Conservation (phyloP, 2,797 vertebrate species). For the Pseudomugil tenellus region DNA sequence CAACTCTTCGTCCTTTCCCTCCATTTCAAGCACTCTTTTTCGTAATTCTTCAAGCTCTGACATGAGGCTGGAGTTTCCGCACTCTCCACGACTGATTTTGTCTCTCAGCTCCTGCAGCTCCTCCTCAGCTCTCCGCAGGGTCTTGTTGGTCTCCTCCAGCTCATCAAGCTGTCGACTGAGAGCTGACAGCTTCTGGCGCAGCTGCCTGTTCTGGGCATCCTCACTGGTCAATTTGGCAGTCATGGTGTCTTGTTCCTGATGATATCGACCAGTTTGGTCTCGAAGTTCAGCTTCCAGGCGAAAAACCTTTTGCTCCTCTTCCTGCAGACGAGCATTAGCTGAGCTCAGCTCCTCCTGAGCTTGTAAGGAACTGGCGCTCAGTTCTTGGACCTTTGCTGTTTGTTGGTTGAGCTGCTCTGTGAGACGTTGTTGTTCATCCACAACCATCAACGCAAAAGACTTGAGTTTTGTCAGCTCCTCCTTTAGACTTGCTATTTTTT, state of each 20-base stretch:
- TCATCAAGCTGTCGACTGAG: conserved; percentile 94
- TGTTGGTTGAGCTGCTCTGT: conserved; percentile 89
- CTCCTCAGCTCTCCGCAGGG: conserved; percentile 90
- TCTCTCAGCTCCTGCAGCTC: conserved; percentile 93
- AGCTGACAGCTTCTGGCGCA: conserved; percentile 89
- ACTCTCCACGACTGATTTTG: conserved; percentile 91
- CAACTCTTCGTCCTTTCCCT: conserved; percentile 96
- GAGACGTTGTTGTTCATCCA: conserved; percentile 94
- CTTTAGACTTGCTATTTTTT: conserved; percentile 86
- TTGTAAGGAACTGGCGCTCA: conserved; percentile 82
- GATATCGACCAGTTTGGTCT: conserved; percentile 80
- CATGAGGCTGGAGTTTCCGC: conserved; percentile 88
- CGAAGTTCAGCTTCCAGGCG: conserved; percentile 88
- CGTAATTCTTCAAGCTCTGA: conserved; percentile 92
- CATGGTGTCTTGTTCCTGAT: conserved; percentile 89
- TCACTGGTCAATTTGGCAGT: conserved; percentile 93
- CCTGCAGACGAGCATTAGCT: conserved; percentile 84
- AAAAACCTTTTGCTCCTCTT: conserved; percentile 88
- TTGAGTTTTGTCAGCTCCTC: conserved; percentile 95
- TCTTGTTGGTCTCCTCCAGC: conserved; percentile 93
- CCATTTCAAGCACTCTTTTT: conserved; percentile 94
- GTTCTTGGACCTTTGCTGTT: conserved; percentile 87
- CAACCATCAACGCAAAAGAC: conserved; percentile 95
- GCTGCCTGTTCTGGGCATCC: conserved; percentile 91
- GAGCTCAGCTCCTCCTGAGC: conserved; percentile 86